A percentile compares a stretch with the other conserved stretches of the same genome.
Evolutionary conservation across 2,888 invertebrate genomes (phyloP).

Genomic region (Suillia variegata): DNA sequence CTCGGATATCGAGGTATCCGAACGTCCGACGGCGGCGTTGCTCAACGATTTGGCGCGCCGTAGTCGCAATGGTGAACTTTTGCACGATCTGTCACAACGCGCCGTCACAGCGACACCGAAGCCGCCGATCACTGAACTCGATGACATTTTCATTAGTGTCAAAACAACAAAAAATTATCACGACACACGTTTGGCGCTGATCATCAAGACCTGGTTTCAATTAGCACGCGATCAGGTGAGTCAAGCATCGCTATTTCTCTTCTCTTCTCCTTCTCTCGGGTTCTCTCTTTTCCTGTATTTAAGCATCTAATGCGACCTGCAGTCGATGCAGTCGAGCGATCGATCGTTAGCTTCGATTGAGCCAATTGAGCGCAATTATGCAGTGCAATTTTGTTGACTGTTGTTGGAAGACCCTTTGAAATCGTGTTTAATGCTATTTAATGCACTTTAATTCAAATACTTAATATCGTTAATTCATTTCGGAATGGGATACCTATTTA

Average conservation of each 20-base stretch:
- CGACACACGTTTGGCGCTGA: conserved; percentile 79
- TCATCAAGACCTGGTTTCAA: conserved; percentile 95
- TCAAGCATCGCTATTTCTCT: conserved; percentile 22
- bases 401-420: too few relatives aligned
- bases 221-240: conserved; percentile 88
- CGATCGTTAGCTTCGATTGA: too few relatives aligned
- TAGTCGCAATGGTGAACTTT: conserved; percentile 55
- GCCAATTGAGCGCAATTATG: too few relatives aligned
- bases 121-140: conserved; percentile 72
- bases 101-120: conserved; percentile 62
- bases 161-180: conserved; percentile 93
- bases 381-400: too few relatives aligned
- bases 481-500: too few relatives aligned
- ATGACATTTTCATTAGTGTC: conserved; percentile 93
- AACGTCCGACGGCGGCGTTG: conserved; percentile 50
- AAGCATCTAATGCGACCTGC: not conserved
- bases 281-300: not conserved
- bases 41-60: conserved; percentile 52
- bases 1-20: conserved; percentile 58
- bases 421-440: too few relatives aligned
- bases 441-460: too few relatives aligned
- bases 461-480: too few relatives aligned
- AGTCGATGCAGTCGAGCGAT: not conserved
- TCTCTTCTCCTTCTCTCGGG: not conserved
- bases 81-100: conserved; percentile 57